Base-by-base conservation (phyloP, 2,888 invertebrate species). In the Invenusta paracnida region DNA sequence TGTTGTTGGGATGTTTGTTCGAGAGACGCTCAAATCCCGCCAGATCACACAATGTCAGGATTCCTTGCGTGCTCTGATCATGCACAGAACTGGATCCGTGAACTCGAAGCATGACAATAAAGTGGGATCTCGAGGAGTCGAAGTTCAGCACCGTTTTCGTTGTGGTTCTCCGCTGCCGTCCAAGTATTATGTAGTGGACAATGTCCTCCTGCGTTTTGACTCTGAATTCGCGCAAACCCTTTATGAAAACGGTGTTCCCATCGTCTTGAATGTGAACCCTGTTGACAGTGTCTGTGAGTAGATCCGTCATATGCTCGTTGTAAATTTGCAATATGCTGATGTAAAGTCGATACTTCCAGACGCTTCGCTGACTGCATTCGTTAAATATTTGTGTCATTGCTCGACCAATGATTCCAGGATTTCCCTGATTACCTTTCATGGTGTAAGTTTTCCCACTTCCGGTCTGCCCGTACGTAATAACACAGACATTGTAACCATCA, bases 401-500 rank as follows among this genome's bases (percentile, higher is more conserved):
- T 29, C 73, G 66, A 5, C 31, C 67, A 0, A 84, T 67, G 29
- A 84, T 81, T 27, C 84, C 84, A 28, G 84, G 84, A 27, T 67
- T 67, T 66, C 48, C 84, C 48, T 84, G 66, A 25, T 67, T 84
- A 2, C 84, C 84, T n/a, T 67, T 67, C 84, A 84, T 84, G 0
- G 84, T 84, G 25, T 67, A 84, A 17, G 84, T 84, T 29, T 84
- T 84, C 17, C 84, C 84, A 84, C 67, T 84, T 66, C 84, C 84
- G 27, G 84, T 67, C 73, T 84, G 84, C 0, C 84, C 84, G 25
- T 84, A 84, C 27, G 84, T 84, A 11, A 84, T 84, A 66, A 84
- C 73, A 67, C 73, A 67, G 23, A 84, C 84, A 29, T 84, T 84
- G 29, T 84, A 84, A n/a, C 84, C 84, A 25, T 84, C 84, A 28